Base-by-base conservation (phyloP, 1,140 invertebrate genomes). In the Drosophila pseudoobscura region DNA sequence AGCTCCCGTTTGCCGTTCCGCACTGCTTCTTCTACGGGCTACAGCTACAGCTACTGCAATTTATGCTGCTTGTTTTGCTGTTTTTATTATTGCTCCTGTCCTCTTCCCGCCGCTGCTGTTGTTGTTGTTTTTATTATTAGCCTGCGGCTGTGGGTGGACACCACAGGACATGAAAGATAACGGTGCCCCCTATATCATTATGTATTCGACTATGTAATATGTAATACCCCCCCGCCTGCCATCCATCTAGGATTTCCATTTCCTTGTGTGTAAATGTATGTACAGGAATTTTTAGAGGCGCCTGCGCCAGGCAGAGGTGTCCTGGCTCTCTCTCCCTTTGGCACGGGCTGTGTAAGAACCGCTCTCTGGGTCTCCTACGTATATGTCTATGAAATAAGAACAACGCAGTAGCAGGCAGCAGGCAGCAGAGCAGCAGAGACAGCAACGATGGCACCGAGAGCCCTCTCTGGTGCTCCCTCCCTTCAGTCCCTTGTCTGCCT, bases 121-220 rank as follows among this genome's bases (percentile, higher is more conserved):
- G 52, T 50, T 73, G 74, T 60, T 74, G 52, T 47, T 49, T 51
- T 49, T 83, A 47, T 51, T 65, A 58, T 47, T 58, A 65, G 53
- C 83, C 78, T 73, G 66, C 70, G 78, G 83, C 82, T 76, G 83
- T 87, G 83, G 78, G 78, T 88, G 82, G 82, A 39, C 64, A 51
- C 69, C 53, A 39, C 76, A 78, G 77, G 62, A 47, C 66, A 57
- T 62, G 50, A 64, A 70, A 70, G 59, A 65, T 52, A 78, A 50
- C 50, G 35, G 20, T 70, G 66, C 50, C 51, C 59, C 45, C 54
- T 31, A 41, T 56, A 47, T 63, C 52, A 46, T 45, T 55, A 50
- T 26, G 11, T 46, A 13, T 45, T 69, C 22, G 49, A 45, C 58
- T 43, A 47, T 43, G 31, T 57, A 26, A 24, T 5, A 9, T 20